A percentile compares a stretch with the other conserved stretches of the same genome.
These are phyloP conservation scores for Siderastrea radians DNA, from an alignment of 92 coral and sea anemone genomes.

Conservation along the genomic window DNA sequence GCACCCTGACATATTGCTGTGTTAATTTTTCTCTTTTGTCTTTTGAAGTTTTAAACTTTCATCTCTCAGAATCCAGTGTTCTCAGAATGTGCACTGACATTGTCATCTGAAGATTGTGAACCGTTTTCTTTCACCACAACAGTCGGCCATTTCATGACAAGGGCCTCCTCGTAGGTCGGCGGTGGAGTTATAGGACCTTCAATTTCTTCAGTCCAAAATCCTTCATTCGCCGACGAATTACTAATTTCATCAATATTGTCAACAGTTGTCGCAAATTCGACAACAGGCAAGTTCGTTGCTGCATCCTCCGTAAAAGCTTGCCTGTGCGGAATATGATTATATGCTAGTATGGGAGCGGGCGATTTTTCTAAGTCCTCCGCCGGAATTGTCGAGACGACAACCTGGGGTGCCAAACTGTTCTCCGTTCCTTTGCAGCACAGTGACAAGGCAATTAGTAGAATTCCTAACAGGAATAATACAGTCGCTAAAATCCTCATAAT, in stretches of 20 bases:
- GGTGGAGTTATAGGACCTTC: slow-evolving; percentile 69
- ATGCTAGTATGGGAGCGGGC: slow-evolving; percentile 63
- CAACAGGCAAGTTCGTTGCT: background rate
- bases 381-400: slow-evolving; percentile 76
- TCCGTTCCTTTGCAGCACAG: slow-evolving; percentile 58
- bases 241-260: slow-evolving; percentile 11
- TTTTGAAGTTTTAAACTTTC: background rate
- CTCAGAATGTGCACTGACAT: background rate
- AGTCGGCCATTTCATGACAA: slow-evolving; percentile 66
- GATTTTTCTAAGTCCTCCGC: slow-evolving; percentile 79
- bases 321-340: slow-evolving; percentile 46
- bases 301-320: slow-evolving; percentile 38
- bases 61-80: slow-evolving; percentile 30
- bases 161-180: slow-evolving; percentile 84
- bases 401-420: slow-evolving; percentile 51
- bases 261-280: slow-evolving; percentile 3
- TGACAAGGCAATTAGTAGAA: slow-evolving; percentile 71
- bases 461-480: slow-evolving; percentile 71
- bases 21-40: background rate
- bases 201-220: slow-evolving; percentile 24
- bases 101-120: slow-evolving; percentile 16
- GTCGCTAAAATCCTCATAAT: slow-evolving; percentile 74
- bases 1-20: background rate
- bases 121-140: slow-evolving; percentile 10
- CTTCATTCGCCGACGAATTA: slow-evolving; percentile 15